phyloP scores from a whole-genome alignment of 2,888 invertebrate species.

The Drosophila antonietae region DNA sequence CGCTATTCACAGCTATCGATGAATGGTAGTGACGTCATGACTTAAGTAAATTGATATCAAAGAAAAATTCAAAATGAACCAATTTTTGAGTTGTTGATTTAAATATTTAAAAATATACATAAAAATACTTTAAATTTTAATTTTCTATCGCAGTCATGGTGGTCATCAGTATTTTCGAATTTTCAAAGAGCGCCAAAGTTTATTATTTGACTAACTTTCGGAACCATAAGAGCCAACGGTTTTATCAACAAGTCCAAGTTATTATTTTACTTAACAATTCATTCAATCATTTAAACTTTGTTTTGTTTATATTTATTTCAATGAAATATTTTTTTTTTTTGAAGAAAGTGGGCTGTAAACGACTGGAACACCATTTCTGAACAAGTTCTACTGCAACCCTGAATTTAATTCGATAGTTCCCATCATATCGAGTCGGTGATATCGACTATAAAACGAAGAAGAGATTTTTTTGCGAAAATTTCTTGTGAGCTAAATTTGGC shows the following conservation, averaged over 20 bases:
- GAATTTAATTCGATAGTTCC: constrained; percentile 23
- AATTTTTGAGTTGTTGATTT: neutral
- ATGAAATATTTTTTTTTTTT: too few relatives aligned
- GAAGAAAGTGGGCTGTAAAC: neutral
- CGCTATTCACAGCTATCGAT: constrained; percentile 21
- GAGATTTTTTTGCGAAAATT: constrained; percentile 43
- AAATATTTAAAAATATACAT: neutral
- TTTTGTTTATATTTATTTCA: neutral
- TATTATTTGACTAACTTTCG: too few relatives aligned
- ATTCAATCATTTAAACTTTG: too few relatives aligned
- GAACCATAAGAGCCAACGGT: neutral
- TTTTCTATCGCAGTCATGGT: neutral
- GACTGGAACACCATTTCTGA: neutral
- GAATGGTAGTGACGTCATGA: constrained; percentile 5
- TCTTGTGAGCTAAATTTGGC: constrained; percentile 22
- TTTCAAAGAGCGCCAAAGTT: neutral
- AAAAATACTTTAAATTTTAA: neutral
- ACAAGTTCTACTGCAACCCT: constrained; percentile 3
- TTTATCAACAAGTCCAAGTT: neutral
- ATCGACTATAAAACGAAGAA: constrained; percentile 41
- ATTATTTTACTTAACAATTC: neutral
- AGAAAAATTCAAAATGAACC: neutral
- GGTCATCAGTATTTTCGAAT: neutral
- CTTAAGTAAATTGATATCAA: neutral
- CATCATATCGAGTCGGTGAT: constrained; percentile 47